Base-by-base conservation (phyloP, 1,140 invertebrate genomes). In the Arion vulgaris region DNA sequence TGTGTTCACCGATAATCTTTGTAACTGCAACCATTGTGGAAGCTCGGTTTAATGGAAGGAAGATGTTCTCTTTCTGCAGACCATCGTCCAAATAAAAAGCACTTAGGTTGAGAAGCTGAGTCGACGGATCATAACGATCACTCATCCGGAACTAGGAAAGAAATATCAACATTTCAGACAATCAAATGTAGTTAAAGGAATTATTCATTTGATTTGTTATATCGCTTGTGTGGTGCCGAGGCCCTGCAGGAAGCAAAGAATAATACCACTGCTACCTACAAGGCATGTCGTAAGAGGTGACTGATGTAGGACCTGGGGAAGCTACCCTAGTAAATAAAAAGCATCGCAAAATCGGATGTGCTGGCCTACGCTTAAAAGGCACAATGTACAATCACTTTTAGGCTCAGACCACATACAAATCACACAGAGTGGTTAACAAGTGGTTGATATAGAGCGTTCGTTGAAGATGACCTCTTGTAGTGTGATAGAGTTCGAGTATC, bases 1-100 rank as follows among this genome's bases (percentile, higher is more conserved):
- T 81, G 71, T 81, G 38, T 74, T 81, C 69, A 36, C 5, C 80
- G 9, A 81, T 62, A 57, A 81, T 81, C 34, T 81, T 81, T 34
- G 71, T 74, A 11, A 81, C 51, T 34, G 80, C 80, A 32, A 45
- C 32, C 80, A 81, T 81, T 9, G 71, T 74, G 41, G 69, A 23
- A 51, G 39, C 41, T 39, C 71, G 15, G 32, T 74, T 81, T 28
- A 81, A 45, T 15, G 80, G 80, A 0, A 81, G 69, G 45, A 53
- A 73, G 23, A 81, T 81, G 19, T 38, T 57, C 15, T 73, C 80
- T 28, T 57, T 74, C 34, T 36, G 41, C n/a, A 81, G 51, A 45
- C 17, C 49, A 0, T 81, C 69, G 41, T 81, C 71, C 23, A 28
- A n/a, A n/a, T 73, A 62, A 9, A 81, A 73, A 17, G 36, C 26